A percentile compares a stretch with the other conserved stretches of the same genome.
phyloP scores from a whole-genome alignment of 2,113 vertebrate genomes.

The Colius striatus region DNA sequence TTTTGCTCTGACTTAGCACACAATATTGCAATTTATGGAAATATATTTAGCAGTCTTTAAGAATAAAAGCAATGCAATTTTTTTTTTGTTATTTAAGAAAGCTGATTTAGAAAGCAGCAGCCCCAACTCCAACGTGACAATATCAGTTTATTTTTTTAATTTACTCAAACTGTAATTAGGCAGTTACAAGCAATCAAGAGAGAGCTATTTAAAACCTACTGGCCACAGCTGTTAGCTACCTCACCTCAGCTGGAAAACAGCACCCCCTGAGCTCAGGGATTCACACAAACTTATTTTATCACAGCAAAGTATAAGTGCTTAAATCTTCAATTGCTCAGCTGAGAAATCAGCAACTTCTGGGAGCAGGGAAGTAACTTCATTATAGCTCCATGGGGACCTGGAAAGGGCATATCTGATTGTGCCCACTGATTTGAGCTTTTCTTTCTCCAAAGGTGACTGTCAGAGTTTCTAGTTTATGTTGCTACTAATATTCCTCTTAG shows the following conservation, averaged over 20 bases:
- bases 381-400: slow-evolving; percentile 13
- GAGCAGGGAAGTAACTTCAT: neutral
- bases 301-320: neutral
- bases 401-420: neutral
- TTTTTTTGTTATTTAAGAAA: neutral
- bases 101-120: neutral
- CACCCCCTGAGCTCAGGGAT: neutral
- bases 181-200: slow-evolving; percentile 1
- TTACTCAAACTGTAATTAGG: neutral
- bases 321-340: neutral
- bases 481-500: neutral
- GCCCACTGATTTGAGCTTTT: neutral
- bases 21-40: neutral
- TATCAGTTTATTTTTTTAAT: slow-evolving; percentile 26
- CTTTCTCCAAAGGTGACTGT: neutral
- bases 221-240: slow-evolving; percentile 34
- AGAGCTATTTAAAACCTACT: slow-evolving; percentile 16
- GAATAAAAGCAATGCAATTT: neutral
- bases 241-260: neutral
- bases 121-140: neutral
- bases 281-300: slow-evolving; percentile 11
- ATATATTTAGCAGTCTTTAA: neutral
- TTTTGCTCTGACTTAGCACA: neutral
- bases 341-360: slow-evolving; percentile 8
- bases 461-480: neutral